These are phyloP conservation scores for Drosophila chauvacae DNA, from an alignment of 1,140 invertebrate genomes.

Conservation along the genomic window DNA sequence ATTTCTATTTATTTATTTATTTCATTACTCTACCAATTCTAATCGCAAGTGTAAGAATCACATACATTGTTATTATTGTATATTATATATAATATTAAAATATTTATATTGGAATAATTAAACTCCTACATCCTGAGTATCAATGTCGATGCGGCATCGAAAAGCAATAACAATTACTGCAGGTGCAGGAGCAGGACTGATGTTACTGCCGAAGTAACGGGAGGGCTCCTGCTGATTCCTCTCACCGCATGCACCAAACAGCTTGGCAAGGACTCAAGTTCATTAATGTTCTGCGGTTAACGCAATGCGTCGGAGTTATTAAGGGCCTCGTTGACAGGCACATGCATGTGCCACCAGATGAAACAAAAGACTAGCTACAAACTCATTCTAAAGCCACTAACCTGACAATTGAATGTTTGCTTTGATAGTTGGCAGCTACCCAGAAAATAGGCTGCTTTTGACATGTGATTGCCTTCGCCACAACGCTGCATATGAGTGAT, in stretches of 20 bases:
- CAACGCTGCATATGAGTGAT: not conserved
- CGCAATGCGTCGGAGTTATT: constrained; percentile 67
- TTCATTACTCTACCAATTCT: no score
- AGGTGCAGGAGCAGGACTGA: not conserved
- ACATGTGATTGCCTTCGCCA: no score
- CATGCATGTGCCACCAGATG: not conserved
- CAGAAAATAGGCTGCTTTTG: not conserved
- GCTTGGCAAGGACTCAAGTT: constrained; percentile 41
- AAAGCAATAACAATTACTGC: constrained; percentile 29
- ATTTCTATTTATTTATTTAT: no score
- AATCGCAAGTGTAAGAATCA: no score
- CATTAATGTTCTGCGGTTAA: constrained; percentile 61
- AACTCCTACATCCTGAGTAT: constrained; percentile 15
- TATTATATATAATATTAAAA: no score
- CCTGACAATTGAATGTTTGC: constrained; percentile 4
- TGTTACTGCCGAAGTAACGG: not conserved
- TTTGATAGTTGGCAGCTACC: constrained; percentile 6
- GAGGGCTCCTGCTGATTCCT: constrained; percentile 2
- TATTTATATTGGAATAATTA: not conserved
- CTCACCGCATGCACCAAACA: constrained; percentile 33
- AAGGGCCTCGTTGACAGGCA: constrained; percentile 1
- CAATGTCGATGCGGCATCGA: constrained; percentile 20
- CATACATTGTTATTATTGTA: no score
- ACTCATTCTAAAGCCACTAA: not conserved
- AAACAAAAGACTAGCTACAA: no score